Evolutionary conservation across 2,888 invertebrate genomes (phyloP), one percentile per base, ranked within the genome.

Genomic region (Melanargia galathea): DNA sequence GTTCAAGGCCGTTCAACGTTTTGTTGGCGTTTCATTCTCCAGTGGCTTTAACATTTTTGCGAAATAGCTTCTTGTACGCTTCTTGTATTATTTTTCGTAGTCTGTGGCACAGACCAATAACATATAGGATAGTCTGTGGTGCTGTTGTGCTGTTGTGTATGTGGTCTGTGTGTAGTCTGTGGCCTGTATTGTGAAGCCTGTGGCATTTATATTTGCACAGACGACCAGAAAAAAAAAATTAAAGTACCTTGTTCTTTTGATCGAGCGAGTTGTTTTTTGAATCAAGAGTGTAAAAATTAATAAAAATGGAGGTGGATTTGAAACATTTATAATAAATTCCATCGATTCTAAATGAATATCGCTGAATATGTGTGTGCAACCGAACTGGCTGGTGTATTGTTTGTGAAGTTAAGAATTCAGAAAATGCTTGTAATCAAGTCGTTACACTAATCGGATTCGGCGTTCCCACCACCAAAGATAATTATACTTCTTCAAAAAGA

Each of bases 401-500:
- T 45, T 33, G 38, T 38, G 10, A 30, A 40, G 56, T 56, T 49
- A 58, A 52, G 51, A 52, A 33, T 61, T 63, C 49, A 43, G 26
- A 61, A 64, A 61, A 61, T 67, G 67, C 46, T 63, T 63, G 55
- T 11, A 30, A 57, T 56, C 45, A 55, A 51, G 35, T 66, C 46
- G 45, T 46, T 40, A 22, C 55, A 30, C 60, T 56, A 60, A 62
- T 60, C 51, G 20, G 49, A 51, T 52, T 46, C 30, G 51, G 46
- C 45, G 11, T 56, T 65, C 26, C n/a, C 46, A 56, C 38, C 59
- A 54, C 33, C 24, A 45, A 48, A 6, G 54, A 59, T 51, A 35
- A 59, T n/a, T n/a, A 56, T 56, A 70, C 73, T 70, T 75, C 60
- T 68, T 72, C 68, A 46, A 65, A 72, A 72, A 75, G 92, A 97